Conservation (phyloP, 2,888 invertebrate species). For the Morpho deidamia region DNA sequence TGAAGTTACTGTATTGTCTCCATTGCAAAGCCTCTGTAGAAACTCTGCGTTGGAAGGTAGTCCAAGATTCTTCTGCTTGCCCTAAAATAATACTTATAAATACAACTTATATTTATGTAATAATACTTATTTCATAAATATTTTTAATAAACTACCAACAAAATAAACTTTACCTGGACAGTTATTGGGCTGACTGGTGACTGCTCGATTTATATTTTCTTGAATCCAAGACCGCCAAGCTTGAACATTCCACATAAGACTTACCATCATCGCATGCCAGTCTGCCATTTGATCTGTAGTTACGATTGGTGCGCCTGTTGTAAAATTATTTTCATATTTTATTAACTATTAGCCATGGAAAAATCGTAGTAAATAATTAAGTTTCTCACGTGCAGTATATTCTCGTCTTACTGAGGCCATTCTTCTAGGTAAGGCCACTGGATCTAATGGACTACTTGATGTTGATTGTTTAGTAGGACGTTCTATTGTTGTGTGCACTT, state of each 20-base stretch:
- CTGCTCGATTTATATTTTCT: slow-evolving; percentile 49
- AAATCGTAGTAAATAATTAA: no score
- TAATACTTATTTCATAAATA: background rate
- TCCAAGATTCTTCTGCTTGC: slow-evolving; percentile 41
- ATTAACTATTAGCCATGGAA: no score
- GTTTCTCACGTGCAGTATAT: slow-evolving; percentile 37
- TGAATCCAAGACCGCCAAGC: slow-evolving; percentile 68
- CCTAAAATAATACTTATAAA: slow-evolving; percentile 23
- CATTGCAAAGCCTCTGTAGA: slow-evolving; percentile 57
- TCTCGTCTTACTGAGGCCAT: slow-evolving; percentile 25
- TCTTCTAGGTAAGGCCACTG: slow-evolving; percentile 11
- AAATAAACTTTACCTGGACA: background rate
- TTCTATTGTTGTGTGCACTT: slow-evolving; percentile 16
- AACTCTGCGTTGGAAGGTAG: slow-evolving; percentile 43
- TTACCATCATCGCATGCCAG: slow-evolving; percentile 66
- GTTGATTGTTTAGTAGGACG: background rate
- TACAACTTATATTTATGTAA: no score
- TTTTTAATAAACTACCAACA: background rate
- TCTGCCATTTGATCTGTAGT: slow-evolving; percentile 58
- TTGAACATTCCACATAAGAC: slow-evolving; percentile 64
- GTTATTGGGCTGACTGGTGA: slow-evolving; percentile 28
- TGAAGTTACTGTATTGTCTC: slow-evolving; percentile 64
- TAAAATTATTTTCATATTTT: no score
- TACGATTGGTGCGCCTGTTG: slow-evolving; percentile 45
- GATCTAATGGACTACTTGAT: background rate